These are phyloP conservation scores for Toxotes jaculatrix DNA, from an alignment of 2,113 vertebrate genomes.

Conservation along the genomic window DNA sequence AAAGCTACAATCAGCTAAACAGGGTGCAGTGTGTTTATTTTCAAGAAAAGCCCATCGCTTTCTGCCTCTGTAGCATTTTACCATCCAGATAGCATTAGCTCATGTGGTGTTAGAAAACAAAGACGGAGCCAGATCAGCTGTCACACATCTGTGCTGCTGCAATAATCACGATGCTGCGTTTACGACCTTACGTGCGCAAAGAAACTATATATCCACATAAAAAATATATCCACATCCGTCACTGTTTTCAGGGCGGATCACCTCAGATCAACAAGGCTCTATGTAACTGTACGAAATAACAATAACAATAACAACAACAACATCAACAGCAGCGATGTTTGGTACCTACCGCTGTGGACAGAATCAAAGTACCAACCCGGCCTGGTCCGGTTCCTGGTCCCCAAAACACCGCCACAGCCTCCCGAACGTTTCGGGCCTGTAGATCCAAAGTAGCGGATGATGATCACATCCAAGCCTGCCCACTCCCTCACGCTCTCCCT, in stretches of 20 bases:
- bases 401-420: neutral
- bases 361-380: neutral
- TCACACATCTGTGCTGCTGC: neutral
- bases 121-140: neutral
- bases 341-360: constrained; percentile 41
- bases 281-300: neutral
- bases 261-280: neutral
- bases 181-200: too few species aligned
- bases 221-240: neutral
- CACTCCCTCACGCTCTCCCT: neutral
- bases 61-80: neutral
- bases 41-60: neutral
- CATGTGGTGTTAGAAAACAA: neutral
- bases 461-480: constrained; percentile 18
- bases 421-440: constrained; percentile 15
- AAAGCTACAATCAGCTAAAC: neutral
- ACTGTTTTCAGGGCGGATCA: constrained; percentile 32
- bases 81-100: constrained; percentile 36
- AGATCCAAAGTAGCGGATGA: neutral
- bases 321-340: neutral
- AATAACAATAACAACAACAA: neutral
- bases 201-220: too few species aligned
- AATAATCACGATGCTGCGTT: neutral
- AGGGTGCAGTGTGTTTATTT: neutral
- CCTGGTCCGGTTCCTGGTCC: constrained; percentile 4